Percentiles rank a stretch among this genome's conserved stretches.
These are phyloP conservation scores for Tachina fera DNA, from an alignment of 2,888 invertebrate species.

Conservation along the genomic window DNA sequence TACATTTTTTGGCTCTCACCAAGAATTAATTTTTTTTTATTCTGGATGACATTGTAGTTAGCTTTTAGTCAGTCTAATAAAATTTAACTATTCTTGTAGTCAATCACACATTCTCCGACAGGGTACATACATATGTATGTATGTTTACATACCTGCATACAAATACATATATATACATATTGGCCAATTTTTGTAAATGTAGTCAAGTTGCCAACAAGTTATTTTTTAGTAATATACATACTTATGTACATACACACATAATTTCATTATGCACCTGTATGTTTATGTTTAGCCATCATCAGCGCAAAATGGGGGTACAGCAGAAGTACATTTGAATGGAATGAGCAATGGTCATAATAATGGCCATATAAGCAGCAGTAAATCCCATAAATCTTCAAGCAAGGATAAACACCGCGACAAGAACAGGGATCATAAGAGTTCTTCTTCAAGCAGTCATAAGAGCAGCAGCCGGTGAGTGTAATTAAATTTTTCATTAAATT, in stretches of 20 bases:
- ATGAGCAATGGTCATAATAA: conserved; percentile 91
- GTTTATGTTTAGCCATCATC: conserved; percentile 73
- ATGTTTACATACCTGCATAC: no score
- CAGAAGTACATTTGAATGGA: conserved; percentile 86
- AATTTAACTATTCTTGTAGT: no score
- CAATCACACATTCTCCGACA: no score
- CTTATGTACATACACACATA: background rate
- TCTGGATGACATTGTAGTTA: no score
- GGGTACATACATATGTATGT: no score
- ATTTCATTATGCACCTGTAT: background rate
- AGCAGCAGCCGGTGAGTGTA: conserved; percentile 81
- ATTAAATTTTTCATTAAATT: background rate
- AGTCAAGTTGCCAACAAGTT: no score
- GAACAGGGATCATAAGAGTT: conserved; percentile 84
- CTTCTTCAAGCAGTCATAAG: conserved; percentile 78
- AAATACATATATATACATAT: no score
- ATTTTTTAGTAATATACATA: no score
- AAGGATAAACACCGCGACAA: conserved; percentile 84
- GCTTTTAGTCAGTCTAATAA: no score
- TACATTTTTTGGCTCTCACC: no score
- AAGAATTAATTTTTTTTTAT: no score
- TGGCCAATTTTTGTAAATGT: no score
- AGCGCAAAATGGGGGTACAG: conserved; percentile 78
- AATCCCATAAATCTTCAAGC: conserved; percentile 86
- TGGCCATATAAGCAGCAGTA: conserved; percentile 85